Base-by-base conservation (phyloP, 1,140 invertebrate genomes). In the Anastrepha ludens region DNA sequence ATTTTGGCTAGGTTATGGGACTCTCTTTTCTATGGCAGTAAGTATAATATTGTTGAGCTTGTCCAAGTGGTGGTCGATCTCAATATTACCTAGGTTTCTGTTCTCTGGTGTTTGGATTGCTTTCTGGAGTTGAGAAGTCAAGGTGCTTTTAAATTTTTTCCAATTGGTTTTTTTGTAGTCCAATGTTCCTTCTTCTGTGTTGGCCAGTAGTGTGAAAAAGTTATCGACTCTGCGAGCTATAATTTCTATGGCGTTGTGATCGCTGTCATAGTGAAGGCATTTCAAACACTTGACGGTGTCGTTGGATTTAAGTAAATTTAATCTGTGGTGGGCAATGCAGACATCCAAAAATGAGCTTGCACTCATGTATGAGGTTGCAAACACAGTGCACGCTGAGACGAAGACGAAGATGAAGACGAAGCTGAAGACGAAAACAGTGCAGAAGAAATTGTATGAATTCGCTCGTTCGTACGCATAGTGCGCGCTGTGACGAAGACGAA, bases 41-140 rank as follows among this genome's bases (percentile, higher is more conserved):
- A 86, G 15, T 62, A 86, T 86, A 39, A 62, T 29, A 86, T 62
- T 29, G 20, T 60, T 86, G n/a, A 86, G n/a, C 62, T 86, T 86
- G 60, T 59, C 62, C 50, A 86, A 62, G 41, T 86, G 50, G 41
- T 60, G 39, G 50, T 86, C 85, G n/a, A 86, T 86, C 62, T 86
- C 85, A 39, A 6, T 41, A n/a, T 86, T 86, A 29, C 39, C 15
- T 41, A 86, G 85, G 62, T 86, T 86, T 86, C 55, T 86, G 39
- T 60, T 41, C 39, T 62, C 44, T 20, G 85, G 85, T 41, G 62
- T 60, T 20, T 39, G 7, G 58, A 15, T 39, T 9, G 15, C 39
- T 4, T 60, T 29, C 17, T 41, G 29, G 15, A 58, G 17, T 60
- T 41, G 8, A 2, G 44, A 39, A 1, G 6, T 60, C n/a, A 86